Percentiles rank a stretch among this genome's conserved stretches.
phyloP scores from a whole-genome alignment of 2,113 vertebrate genomes.

The Oncorhynchus tshawytscha region DNA sequence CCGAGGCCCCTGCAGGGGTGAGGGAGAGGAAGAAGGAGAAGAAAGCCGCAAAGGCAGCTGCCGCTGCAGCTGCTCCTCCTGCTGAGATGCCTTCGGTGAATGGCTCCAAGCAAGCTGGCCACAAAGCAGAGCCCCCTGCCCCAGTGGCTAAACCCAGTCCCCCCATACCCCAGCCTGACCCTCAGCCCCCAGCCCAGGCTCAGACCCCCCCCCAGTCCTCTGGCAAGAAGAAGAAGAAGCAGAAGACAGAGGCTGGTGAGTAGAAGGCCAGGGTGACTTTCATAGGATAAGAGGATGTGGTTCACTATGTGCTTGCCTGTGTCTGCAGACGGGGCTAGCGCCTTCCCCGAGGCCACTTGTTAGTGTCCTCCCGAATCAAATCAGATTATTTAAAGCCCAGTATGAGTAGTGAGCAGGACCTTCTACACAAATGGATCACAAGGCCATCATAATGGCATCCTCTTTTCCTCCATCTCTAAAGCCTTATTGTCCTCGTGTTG shows the following conservation, averaged over 20 bases:
- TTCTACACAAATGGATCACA: background rate
- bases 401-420: background rate
- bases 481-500: background rate
- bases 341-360: background rate
- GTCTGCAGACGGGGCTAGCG: background rate
- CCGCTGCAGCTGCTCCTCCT: slow-evolving; percentile 24
- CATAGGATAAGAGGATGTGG: background rate
- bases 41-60: slow-evolving; percentile 54
- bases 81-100: slow-evolving; percentile 76
- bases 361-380: background rate
- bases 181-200: slow-evolving; percentile 44
- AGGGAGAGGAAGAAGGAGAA: slow-evolving; percentile 93
- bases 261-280: slow-evolving; percentile 1
- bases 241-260: slow-evolving; percentile 80
- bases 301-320: background rate
- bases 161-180: slow-evolving; percentile 55
- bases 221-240: slow-evolving; percentile 86
- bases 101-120: slow-evolving; percentile 77
- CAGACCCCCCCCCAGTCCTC: slow-evolving; percentile 67
- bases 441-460: too few species aligned
- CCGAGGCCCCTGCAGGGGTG: slow-evolving; percentile 69
- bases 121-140: slow-evolving; percentile 77
- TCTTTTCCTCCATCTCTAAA: background rate
- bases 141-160: slow-evolving; percentile 82
- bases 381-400: background rate